Evolutionary conservation across 2,113 vertebrate genomes (phyloP), one percentile per base, ranked within the genome.

Genomic region (Callaeas wilsoni): DNA sequence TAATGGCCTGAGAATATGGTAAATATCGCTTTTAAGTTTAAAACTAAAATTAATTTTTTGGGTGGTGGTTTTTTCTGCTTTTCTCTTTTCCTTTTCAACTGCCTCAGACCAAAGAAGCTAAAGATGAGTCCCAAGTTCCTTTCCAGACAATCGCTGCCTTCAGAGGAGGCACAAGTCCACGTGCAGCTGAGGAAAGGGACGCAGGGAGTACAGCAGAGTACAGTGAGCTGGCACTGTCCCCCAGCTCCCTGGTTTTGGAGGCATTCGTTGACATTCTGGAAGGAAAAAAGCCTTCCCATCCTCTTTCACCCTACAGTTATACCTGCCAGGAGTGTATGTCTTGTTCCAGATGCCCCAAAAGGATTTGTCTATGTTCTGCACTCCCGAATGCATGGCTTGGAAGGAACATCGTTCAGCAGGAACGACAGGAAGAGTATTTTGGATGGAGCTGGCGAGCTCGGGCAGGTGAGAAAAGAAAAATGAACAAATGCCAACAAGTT

Each of bases 101-200:
- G 6, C 19, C 29, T 46, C 23, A 21, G 47, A 55, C 0, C 3
- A 16, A 60, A 19, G 15, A 41, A 47, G 37, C 8, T 0, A 0
- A 46, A 35, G 23, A 26, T 21, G 55, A 32, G 55, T 75, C 42
- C 13, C 11, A 13, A 30, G 32, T 29, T 88, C 15, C 16, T 68
- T 85, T 50, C 26, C 20, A 25, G 50, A 6, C 11, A 26, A 29
- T 35, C 12, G 23, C 10, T 0, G 1, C 26, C 20, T 50, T 56
- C 44, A n/a, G 26, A n/a, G 30, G 41, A 42, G 46, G 55, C 0
- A 1, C 18, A 30, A 30, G 32, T 35, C 6, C n/a, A 1, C 0
- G 0, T 1, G 23, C 41, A 53, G 33, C 33, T 7, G 33, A 35
- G 59, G 10, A 46, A 30, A 23, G 56, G 16, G 15, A 11, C 12